Conservation (phyloP, 2,113 vertebrate genomes). For the Trogon melanurus region DNA sequence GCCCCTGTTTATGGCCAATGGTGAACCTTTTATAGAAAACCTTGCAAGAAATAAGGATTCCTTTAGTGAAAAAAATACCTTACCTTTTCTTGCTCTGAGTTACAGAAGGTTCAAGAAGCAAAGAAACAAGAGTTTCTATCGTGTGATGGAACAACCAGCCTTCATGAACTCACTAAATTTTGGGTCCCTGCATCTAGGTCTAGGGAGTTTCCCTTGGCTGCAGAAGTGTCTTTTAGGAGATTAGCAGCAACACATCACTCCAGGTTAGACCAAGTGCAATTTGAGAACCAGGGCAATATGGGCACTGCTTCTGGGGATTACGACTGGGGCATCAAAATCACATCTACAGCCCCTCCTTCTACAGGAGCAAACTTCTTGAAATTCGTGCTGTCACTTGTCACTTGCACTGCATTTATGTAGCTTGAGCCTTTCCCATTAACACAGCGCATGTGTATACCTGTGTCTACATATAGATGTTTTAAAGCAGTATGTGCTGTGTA, state of each 20-base stretch:
- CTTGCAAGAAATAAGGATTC: background rate
- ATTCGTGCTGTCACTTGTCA: background rate
- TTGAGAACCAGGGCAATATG: background rate
- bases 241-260: background rate
- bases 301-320: background rate
- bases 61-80: background rate
- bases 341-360: background rate
- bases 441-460: background rate
- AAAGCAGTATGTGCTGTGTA: background rate
- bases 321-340: background rate
- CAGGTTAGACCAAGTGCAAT: background rate
- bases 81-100: background rate
- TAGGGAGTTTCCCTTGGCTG: background rate
- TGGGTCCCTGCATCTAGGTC: no score
- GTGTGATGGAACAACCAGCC: background rate
- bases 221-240: background rate
- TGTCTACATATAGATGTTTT: background rate
- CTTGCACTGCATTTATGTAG: background rate
- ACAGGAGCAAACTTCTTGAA: background rate
- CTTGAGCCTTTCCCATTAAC: background rate
- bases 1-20: background rate
- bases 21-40: background rate
- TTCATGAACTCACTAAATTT: background rate
- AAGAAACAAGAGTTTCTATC: background rate
- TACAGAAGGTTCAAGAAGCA: background rate